Evolutionary conservation across 2,797 vertebrate species (phyloP), one percentile per base, ranked within the genome.

Genomic region (Lycodopsis pacificus): DNA sequence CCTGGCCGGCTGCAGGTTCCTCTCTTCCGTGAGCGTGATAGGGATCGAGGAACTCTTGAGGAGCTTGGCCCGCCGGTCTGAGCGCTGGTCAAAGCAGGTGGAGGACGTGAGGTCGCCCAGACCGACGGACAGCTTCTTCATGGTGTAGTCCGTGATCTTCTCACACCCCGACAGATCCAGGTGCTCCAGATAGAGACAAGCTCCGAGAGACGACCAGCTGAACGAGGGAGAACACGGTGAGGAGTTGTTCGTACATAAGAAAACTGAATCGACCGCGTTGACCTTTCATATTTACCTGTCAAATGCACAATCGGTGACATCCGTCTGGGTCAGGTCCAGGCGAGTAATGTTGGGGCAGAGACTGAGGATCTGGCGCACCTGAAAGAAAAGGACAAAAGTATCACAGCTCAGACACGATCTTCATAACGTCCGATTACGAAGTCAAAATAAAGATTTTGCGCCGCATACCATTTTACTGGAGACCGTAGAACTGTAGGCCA

Each of bases 91-190:
- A 34, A 90, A 83, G 87, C 93, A 67, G 19, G 81, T 77, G 72
- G 92, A 91, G 38, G 94, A 71, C 0, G 89, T 87, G 72, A 96
- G 88, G 84, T 98, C 92, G 0, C 98, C 98, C 74, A 99, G 90
- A 1, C 96, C 98, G 63, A 95, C 73, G 2, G 97, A 97, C 66
- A 99, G 92, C 72, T 95, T 97, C 89, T 96, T 96, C 81, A 99
- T 79, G 44, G 97, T 95, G 86, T 93, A 82, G 82, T 99, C 97
- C 0, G 97, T 97, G 79, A 99, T 97, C 91, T 97, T 97, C 81
- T 99, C 98, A 85, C 98, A 99, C 8, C 98, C 98, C 0, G 98
- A 99, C 72, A 99, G 89, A 93, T 99, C 98, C 85, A 99, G 94
- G 80, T 98, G 97, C 64, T 95, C 95, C 80, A 99, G 95, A 85